Evolutionary conservation across 1,140 invertebrate genomes (phyloP), one percentile per base, ranked within the genome.

Genomic region (Drosophila triauraria): DNA sequence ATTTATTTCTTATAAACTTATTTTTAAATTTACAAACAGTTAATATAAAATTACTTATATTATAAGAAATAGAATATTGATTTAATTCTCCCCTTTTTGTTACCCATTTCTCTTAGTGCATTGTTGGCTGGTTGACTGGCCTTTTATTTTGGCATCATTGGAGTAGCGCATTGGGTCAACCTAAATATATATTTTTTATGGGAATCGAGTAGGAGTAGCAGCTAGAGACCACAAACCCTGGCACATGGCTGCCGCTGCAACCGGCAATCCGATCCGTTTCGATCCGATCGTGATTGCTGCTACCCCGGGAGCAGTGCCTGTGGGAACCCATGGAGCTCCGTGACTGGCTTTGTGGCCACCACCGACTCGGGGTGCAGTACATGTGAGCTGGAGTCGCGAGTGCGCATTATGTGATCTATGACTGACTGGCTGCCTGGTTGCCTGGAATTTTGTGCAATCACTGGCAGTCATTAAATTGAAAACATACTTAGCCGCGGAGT

Each of bases 381-480:
- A 42, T 47, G 35, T 32, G 61, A 15, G 62, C 46, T 17, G 48
- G 44, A 70, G 43, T 68, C 62, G 67, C 67, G 23, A 72, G 60
- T 50, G 48, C 32, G 67, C 68, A 72, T 72, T 72, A 72, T 54
- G 60, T 72, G 59, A 43, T 65, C 56, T 50, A 48, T 64, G 48
- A 60, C 23, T 60, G 46, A 63, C 44, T 62, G 50, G 54, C 56
- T 62, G 67, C 51, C 61, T 77, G 42, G 53, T 13, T 60, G 51
- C 62, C 53, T 70, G 64, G 62, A 65, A 67, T 51, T 85, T 83
- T 87, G 83, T 87, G 83, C 83, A 87, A 87, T 78, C 75, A 78
- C 56, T 87, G 68, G 82, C 64, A 88, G 84, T 87, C 83, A 87
- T 87, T 87, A 87, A 87, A 88, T 80, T 88, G 77, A 88, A 88